Percentiles rank a stretch among this genome's conserved stretches.
phyloP scores from a whole-genome alignment of 2,113 vertebrate species.

The Platycercus adscitus region DNA sequence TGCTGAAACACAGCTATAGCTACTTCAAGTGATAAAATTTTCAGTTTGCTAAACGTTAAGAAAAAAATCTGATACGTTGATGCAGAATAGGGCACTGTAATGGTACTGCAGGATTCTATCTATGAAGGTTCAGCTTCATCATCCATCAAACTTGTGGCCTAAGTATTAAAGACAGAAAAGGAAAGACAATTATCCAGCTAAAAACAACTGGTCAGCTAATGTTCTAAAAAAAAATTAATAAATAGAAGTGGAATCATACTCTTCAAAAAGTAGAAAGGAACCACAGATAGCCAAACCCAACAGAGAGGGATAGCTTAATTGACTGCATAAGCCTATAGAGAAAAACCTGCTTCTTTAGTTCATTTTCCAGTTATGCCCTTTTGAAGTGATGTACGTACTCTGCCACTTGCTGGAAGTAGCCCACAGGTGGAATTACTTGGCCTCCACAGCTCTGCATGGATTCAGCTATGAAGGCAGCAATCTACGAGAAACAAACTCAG shows the following conservation, averaged over 20 bases:
- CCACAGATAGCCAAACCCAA: not conserved
- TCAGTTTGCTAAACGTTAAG: not conserved
- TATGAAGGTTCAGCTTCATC: not conserved
- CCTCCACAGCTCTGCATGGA: conserved; percentile 99
- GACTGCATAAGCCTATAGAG: not conserved
- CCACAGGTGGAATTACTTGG: conserved; percentile 93
- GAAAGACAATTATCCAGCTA: not conserved
- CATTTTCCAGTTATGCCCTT: not conserved
- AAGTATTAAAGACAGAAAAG: not conserved
- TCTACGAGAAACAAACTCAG: conserved; percentile 83
- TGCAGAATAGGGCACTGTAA: not conserved
- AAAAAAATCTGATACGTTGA: not conserved
- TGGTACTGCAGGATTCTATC: not conserved
- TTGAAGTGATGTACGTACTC: conserved; percentile 85
- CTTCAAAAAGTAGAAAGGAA: not conserved
- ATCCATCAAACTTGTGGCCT: not conserved
- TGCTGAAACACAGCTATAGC: not conserved
- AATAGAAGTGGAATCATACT: not conserved
- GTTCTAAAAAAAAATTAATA: not conserved
- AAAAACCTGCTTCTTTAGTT: not conserved
- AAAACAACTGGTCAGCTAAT: not conserved
- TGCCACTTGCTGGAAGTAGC: conserved; percentile 98
- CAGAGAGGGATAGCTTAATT: not conserved
- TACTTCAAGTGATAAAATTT: not conserved
- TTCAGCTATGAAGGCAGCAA: conserved; percentile 96